Base-by-base conservation (phyloP, 2,888 invertebrate species). In the Phania funesta region DNA sequence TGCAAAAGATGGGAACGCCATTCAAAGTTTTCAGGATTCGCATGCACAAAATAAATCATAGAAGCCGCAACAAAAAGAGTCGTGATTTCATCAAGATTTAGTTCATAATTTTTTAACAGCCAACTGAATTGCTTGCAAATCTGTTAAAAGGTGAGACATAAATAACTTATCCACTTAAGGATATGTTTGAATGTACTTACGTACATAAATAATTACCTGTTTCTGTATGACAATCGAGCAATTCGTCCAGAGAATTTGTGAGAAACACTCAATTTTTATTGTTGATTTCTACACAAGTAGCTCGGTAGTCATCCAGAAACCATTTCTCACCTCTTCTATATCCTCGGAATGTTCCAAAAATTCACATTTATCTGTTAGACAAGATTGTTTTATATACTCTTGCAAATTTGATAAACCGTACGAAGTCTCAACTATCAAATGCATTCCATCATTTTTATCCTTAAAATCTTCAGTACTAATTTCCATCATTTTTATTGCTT, bases 71-170 rank as follows among this genome's bases (percentile, higher is more conserved):
- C 85, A 70, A 86, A 84, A 0, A 87, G 80, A 7, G 83, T 74
- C n/a, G 85, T 83, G n/a, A 87, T 82, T 54, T 86, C 85, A 46
- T 87, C 86, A 52, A 85, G 80, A 38, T 84, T 86, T 1, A 86
- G 41, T 26, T 86, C 86, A n/a, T 83, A 76, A 0, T 81, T 76
- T 24, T 86, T 74, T 0, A 86, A 29, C 3, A 82, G 4, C n/a
- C 73, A 41, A 22, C 77, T 54, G 9, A 87, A 83, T 5, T 68
- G 38, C 65, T 80, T 83, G 46, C 85, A 87, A 5, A 86, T 84
- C 87, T 87, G 16, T 92, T 62, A 5, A n/a, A n/a, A 7, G 26
- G 5, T n/a, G 1, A 13, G 38, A 24, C 3, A 7, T 11, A 13
- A 60, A 38, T 20, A 32, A n/a, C n/a, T n/a, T n/a, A n/a, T n/a